These are phyloP conservation scores for Paramisgurnus dabryanus DNA, from an alignment of 2,113 vertebrate species.

Conservation along the genomic window DNA sequence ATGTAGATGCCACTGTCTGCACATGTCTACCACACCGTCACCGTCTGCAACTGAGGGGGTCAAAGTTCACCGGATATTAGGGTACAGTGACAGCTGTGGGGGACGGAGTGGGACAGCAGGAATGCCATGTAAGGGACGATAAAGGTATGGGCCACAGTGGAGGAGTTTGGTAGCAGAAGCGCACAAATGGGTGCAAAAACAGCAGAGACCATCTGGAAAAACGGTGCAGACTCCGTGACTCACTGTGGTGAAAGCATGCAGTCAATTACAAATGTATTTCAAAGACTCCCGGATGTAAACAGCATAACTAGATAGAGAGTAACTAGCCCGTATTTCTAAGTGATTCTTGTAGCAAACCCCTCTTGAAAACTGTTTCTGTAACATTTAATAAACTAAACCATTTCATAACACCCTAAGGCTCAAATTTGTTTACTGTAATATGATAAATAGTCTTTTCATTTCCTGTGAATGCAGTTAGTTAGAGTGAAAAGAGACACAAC, in stretches of 20 bases:
- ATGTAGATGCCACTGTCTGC: constrained; percentile 3
- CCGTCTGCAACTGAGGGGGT: constrained; percentile 18
- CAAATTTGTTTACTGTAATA: constrained; percentile 24
- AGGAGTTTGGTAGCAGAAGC: background rate
- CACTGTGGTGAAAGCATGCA: background rate
- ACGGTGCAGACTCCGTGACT: background rate
- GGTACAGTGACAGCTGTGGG: constrained; percentile 9
- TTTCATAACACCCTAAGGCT: constrained; percentile 25
- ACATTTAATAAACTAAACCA: constrained; percentile 11
- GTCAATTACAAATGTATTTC: background rate
- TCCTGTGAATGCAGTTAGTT: constrained; percentile 7
- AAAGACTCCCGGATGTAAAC: background rate
- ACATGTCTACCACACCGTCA: constrained; percentile 2
- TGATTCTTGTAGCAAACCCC: background rate
- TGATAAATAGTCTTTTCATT: constrained; percentile 10
- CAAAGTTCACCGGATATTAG: background rate
- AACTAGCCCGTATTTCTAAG: background rate
- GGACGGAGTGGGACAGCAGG: background rate
- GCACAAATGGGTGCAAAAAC: constrained; percentile 7
- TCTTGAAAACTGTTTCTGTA: constrained; percentile 10
- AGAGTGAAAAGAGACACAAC: constrained; percentile 9
- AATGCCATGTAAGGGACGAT: constrained; percentile 12
- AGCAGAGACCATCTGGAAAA: constrained; percentile 31
- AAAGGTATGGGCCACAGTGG: constrained; percentile 20
- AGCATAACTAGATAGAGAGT: too few species aligned